Base-by-base conservation (phyloP, 2,888 invertebrate species). In the Euplagia quadripunctaria region DNA sequence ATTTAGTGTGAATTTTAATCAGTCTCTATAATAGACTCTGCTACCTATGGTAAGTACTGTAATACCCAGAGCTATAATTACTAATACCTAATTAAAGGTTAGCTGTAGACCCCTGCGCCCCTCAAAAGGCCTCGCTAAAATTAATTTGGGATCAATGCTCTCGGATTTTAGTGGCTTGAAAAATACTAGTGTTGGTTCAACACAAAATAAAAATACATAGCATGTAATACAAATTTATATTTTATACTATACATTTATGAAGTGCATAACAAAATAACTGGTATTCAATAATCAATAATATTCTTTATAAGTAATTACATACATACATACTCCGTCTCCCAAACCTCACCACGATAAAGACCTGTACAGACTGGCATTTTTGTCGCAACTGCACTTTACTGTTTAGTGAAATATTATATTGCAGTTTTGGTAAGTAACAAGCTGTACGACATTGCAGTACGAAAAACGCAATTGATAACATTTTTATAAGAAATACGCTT, bases 251-350 rank as follows among this genome's bases (percentile, higher is more conserved):
- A 87, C 82, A 86, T 86, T 84, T 82, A 84, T 85, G 77, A 75
- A 86, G 85, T 87, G 86, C 88, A 88, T 85, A 86, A 87, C 82
- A 86, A 85, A 87, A 84, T 87, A 88, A 85, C 79, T 76, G 72
- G 76, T 81, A 81, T 76, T 80, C 79, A 77, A 79, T 77, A 80
- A 78, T 76, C 49, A 72, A 77, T 80, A 71, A 77, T 83, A 76
- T 72, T 72, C 65, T 75, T 41, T 64, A 73, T 68, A 68, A 66
- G 9, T 73, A 61, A 71, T 63, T 77, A 73, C 66, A 72, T 70
- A 72, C 64, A 64, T 64, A 64, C 64, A 70, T 58, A 68, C 31
- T 61, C 55, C 67, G 42, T 49, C 71, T 71, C 64, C n/a, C 55
- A 12, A 17, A 42, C 12, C 14, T 42, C 51, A 52, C 20, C 7